Evolutionary conservation across 2,888 invertebrate genomes (phyloP).

Genomic region (Mycalesis mineus): DNA sequence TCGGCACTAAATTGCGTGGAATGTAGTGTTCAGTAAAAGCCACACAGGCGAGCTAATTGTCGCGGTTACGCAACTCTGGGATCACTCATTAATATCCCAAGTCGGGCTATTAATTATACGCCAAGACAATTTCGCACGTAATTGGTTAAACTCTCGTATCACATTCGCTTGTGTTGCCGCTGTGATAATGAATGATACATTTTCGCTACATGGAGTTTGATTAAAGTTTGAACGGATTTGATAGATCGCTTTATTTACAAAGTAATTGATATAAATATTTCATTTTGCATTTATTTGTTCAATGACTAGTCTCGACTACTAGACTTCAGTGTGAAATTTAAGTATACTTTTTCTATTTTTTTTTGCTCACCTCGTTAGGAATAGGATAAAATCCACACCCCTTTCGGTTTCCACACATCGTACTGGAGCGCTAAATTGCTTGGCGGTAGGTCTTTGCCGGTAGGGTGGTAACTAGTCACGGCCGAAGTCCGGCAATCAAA

Average conservation of each 20-base stretch:
- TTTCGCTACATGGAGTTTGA: background rate
- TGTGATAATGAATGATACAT: constrained; percentile 1
- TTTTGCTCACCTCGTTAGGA: too few species aligned
- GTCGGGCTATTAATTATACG: constrained; percentile 23
- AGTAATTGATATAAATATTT: too few species aligned
- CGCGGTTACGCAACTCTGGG: constrained; percentile 24
- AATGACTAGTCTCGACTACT: too few species aligned
- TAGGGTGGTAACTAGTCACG: too few species aligned
- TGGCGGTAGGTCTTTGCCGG: too few species aligned
- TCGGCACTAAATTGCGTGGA: constrained; percentile 27
- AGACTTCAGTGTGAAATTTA: too few species aligned
- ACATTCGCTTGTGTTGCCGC: constrained; percentile 14
- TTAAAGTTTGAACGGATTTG: background rate
- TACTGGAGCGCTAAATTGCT: too few species aligned
- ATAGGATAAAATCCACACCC: too few species aligned
- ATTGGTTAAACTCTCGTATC: constrained; percentile 10
- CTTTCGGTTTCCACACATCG: too few species aligned
- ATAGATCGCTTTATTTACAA: background rate
- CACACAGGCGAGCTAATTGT: constrained; percentile 25
- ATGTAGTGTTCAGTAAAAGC: constrained; percentile 30
- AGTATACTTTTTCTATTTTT: too few species aligned
- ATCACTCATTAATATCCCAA: constrained; percentile 27
- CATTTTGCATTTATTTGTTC: too few species aligned
- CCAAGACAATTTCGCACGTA: constrained; percentile 22
- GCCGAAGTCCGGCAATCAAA: too few species aligned